Conservation (phyloP, 2,113 vertebrate species). For the Scomber scombrus region DNA sequence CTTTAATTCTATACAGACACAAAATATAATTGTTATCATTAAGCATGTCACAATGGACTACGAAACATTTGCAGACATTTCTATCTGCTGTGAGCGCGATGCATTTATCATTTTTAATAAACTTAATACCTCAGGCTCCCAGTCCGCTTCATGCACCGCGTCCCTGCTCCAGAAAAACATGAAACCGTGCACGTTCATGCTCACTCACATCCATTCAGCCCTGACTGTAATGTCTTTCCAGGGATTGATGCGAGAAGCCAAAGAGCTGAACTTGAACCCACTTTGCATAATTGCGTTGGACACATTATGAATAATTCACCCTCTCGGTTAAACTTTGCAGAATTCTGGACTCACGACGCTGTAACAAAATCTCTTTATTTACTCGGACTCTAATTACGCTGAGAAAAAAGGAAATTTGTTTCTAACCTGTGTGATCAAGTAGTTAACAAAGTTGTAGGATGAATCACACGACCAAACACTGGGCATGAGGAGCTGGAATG, state of each 20-base stretch:
- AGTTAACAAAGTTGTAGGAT: conserved; percentile 33
- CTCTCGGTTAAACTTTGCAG: conserved; percentile 15
- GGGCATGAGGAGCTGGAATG: conserved; percentile 43
- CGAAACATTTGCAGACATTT: too few relatives aligned
- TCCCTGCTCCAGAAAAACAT: background rate
- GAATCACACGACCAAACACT: conserved; percentile 20
- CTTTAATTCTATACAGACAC: too few relatives aligned
- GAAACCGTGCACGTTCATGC: background rate
- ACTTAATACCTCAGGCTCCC: background rate
- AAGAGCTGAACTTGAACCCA: conserved; percentile 23
- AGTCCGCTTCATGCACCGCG: background rate
- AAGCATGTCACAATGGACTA: background rate
- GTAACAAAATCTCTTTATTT: conserved; percentile 39
- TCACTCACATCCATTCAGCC: background rate
- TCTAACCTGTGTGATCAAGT: conserved; percentile 44
- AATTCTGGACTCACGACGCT: conserved; percentile 2
- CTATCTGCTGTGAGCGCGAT: background rate
- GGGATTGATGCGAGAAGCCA: conserved; percentile 1
- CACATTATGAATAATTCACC: conserved; percentile 54
- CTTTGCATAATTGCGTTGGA: conserved; percentile 50
- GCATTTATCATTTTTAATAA: conserved; percentile 25
- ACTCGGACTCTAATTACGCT: conserved; percentile 21
- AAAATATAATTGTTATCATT: background rate
- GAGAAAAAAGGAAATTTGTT: conserved; percentile 12
- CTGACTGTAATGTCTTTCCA: background rate